phyloP scores from a whole-genome alignment of 2,888 invertebrate species.

The Phengaris arion region DNA sequence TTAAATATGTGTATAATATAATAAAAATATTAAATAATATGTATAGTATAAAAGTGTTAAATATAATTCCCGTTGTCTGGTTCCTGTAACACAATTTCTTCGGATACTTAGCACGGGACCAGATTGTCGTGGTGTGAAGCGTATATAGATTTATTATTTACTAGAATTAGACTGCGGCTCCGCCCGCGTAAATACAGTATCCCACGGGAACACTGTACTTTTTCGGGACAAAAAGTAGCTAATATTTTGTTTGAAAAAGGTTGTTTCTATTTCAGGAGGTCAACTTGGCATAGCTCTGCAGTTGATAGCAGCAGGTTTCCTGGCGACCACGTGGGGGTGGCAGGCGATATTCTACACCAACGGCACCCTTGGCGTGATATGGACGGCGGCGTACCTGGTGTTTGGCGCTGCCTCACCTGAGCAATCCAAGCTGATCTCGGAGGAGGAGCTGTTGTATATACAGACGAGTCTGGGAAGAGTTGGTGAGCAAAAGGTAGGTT shows the following conservation, averaged over 20 bases:
- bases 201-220: no score
- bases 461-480: conserved; percentile 73
- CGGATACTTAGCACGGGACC: no score
- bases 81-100: no score
- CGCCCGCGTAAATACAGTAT: no score
- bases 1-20: no score
- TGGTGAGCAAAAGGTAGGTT: conserved; percentile 59
- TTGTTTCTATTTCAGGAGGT: conserved; percentile 73
- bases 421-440: conserved; percentile 78
- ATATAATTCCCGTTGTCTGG: no score
- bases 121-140: no score
- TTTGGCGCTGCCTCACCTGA: conserved; percentile 85
- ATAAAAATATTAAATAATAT: no score
- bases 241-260: no score
- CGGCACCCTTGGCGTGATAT: conserved; percentile 81
- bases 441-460: conserved; percentile 84
- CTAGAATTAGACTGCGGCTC: no score
- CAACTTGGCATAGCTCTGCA: conserved; percentile 89
- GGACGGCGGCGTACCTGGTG: conserved; percentile 80
- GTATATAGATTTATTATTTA: background rate
- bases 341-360: conserved; percentile 87
- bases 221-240: no score
- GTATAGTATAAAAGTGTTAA: no score
- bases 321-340: conserved; percentile 86
- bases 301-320: conserved; percentile 84